Evolutionary conservation across 1,140 invertebrate genomes (phyloP).

Genomic region (Colletes gigas): DNA sequence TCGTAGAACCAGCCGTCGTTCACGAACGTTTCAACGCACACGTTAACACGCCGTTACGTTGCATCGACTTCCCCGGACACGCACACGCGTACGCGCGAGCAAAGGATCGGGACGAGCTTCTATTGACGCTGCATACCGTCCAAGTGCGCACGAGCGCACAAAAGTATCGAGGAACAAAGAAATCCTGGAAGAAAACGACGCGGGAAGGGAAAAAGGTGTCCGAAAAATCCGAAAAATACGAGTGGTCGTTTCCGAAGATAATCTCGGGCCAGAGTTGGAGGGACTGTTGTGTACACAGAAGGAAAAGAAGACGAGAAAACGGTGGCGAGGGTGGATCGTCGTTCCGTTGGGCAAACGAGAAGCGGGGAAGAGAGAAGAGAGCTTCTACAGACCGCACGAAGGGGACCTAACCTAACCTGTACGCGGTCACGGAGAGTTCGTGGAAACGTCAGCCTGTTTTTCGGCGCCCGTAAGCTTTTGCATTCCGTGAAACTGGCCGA

Average conservation of each 20-base stretch:
- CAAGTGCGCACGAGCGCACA: not conserved
- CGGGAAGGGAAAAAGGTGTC: not conserved
- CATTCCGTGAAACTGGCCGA: conserved; percentile 31
- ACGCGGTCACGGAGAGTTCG: conserved; percentile 1
- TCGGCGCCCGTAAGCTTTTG: conserved; percentile 21
- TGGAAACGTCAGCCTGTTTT: conserved; percentile 15
- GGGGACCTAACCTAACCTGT: not conserved
- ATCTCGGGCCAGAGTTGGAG: not conserved
- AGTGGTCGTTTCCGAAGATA: not conserved
- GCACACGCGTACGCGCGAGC: no score
- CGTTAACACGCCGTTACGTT: no score
- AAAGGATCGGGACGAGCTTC: no score
- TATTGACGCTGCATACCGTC: no score
- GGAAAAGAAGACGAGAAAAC: conserved; percentile 10
- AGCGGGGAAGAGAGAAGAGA: not conserved
- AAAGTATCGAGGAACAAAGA: not conserved
- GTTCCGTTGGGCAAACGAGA: not conserved
- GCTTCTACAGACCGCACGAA: not conserved
- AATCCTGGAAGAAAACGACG: not conserved
- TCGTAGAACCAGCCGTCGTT: no score
- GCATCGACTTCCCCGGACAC: no score
- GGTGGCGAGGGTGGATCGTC: not conserved
- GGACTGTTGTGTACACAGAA: not conserved
- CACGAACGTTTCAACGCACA: no score
- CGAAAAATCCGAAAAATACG: not conserved